phyloP scores from a whole-genome alignment of 2,797 vertebrate genomes.

The Amniataba percoides region DNA sequence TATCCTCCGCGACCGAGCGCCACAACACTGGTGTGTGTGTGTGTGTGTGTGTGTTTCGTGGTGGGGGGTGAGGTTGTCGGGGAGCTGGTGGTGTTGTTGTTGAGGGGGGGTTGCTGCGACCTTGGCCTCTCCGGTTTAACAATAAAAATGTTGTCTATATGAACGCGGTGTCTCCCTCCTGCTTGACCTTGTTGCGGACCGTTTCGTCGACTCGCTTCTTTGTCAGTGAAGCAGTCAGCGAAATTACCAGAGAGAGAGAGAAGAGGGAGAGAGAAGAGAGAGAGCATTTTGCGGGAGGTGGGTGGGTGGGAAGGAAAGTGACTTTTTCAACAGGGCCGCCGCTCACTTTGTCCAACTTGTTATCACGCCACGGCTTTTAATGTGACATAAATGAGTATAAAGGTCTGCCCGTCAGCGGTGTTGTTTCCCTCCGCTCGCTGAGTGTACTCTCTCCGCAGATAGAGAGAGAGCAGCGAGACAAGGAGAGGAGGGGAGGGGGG shows the following conservation, averaged over 20 bases:
- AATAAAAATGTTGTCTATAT: conserved; percentile 47
- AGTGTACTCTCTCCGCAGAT: conserved; percentile 67
- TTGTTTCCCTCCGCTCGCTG: conserved; percentile 60
- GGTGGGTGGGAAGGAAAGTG: conserved; percentile 58
- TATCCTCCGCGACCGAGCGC: conserved; percentile 50
- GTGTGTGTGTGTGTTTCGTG: no score
- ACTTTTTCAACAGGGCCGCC: conserved; percentile 48
- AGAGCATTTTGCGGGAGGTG: conserved; percentile 37
- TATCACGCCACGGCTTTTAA: conserved; percentile 10
- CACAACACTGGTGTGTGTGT: not conserved
- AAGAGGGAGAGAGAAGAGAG: no score
- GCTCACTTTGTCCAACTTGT: conserved; percentile 57
- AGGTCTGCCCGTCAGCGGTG: conserved; percentile 39
- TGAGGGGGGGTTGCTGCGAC: conserved; percentile 56
- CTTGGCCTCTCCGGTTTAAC: conserved; percentile 65
- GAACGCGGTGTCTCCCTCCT: conserved; percentile 26
- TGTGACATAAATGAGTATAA: conserved; percentile 39
- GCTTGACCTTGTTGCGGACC: conserved; percentile 85
- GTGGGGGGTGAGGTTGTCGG: no score
- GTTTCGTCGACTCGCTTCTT: conserved; percentile 77
- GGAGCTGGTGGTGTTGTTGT: no score
- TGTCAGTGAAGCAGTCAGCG: conserved; percentile 78
- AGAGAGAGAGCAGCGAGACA: conserved; percentile 56
- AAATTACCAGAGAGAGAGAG: conserved; percentile 59
- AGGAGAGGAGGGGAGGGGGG: conserved; percentile 40